A percentile compares a stretch with the other conserved stretches of the same genome.
These are phyloP conservation scores for Fratercula arctica DNA, from an alignment of 2,797 vertebrate genomes.

Conservation along the genomic window DNA sequence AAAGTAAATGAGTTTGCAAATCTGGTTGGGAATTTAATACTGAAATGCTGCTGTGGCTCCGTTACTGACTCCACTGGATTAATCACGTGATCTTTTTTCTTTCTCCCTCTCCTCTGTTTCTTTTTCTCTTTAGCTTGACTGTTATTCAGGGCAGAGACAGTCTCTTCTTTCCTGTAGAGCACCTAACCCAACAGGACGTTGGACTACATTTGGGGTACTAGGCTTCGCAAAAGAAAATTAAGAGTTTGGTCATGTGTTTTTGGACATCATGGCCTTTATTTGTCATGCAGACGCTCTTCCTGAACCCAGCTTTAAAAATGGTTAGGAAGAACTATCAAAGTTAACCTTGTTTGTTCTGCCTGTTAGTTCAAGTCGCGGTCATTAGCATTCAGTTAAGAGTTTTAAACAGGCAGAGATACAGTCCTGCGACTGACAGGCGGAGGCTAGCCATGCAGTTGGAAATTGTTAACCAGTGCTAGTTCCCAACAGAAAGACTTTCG, in stretches of 20 bases:
- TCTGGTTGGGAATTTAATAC: not conserved
- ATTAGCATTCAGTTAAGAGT: not conserved
- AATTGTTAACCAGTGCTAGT: not conserved
- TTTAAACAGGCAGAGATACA: not conserved
- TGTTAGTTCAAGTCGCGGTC: not conserved
- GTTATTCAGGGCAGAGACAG: not conserved
- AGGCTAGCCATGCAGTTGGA: not conserved
- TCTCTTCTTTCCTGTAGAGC: not conserved
- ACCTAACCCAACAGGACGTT: not conserved
- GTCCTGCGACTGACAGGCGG: not conserved
- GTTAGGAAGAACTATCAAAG: not conserved
- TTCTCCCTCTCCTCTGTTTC: not conserved
- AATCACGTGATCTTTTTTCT: not conserved
- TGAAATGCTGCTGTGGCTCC: not conserved
- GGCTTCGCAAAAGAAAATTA: not conserved
- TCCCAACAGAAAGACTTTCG: not conserved
- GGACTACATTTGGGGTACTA: not conserved
- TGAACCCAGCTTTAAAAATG: not conserved
- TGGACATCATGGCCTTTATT: not conserved
- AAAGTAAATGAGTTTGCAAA: not conserved
- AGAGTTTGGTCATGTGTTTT: not conserved
- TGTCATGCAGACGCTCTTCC: not conserved
- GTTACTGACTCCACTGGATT: not conserved
- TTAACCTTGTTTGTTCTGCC: not conserved
- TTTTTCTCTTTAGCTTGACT: not conserved